Conservation (phyloP, 2,888 invertebrate species). For the Nineta flava region DNA sequence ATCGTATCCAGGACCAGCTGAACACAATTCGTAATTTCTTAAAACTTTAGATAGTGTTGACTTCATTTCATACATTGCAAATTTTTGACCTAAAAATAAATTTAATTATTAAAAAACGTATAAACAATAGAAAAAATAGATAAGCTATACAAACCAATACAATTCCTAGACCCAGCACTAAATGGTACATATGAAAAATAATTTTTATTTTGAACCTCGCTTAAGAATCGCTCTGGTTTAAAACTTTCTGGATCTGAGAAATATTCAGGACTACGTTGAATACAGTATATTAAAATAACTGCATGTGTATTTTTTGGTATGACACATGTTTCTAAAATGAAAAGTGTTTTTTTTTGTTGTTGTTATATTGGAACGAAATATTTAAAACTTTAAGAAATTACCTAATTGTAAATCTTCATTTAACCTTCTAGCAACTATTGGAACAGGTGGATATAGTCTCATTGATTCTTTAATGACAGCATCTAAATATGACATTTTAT, state of each 20-base stretch:
- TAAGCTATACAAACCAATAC: conserved; percentile 36
- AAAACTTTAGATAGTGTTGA: conserved; percentile 32
- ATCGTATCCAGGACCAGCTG: conserved; percentile 17
- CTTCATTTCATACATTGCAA: conserved; percentile 37
- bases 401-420: conserved; percentile 23
- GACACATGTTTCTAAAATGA: conserved; percentile 15
- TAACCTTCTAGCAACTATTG: conserved; percentile 28
- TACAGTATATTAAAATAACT: conserved; percentile 13
- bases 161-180: conserved; percentile 21
- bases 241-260: conserved; percentile 20
- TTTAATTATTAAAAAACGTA: not conserved
- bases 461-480: conserved; percentile 35
- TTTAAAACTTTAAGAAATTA: no score
- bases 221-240: conserved; percentile 22
- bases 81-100: conserved; percentile 26
- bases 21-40: conserved; percentile 28
- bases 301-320: conserved; percentile 15
- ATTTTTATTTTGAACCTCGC: conserved; percentile 17
- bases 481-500: conserved; percentile 37
- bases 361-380: no score
- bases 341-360: no score
- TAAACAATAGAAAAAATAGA: conserved; percentile 23
- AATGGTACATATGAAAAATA: conserved; percentile 22
- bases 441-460: conserved; percentile 35
- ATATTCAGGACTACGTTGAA: conserved; percentile 17